Evolutionary conservation across 2,113 vertebrate species (phyloP).

Genomic region (Proteles cristata): DNA sequence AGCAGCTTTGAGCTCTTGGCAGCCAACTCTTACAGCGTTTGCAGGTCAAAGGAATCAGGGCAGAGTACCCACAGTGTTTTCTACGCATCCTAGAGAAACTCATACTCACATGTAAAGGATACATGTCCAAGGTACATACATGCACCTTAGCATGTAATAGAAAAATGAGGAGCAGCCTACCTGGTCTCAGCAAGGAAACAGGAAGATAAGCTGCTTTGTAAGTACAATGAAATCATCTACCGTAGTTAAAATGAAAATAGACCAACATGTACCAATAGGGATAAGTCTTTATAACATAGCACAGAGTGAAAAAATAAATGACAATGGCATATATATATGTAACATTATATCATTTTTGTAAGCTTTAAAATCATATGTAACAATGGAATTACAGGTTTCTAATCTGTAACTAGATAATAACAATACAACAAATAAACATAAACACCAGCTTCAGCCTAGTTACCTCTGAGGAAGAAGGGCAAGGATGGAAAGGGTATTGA

Average conservation of each 20-base stretch:
- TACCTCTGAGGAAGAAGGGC: neutral
- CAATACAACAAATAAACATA: neutral
- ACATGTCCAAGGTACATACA: neutral
- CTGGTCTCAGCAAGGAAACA: neutral
- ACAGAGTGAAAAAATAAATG: constrained; percentile 2
- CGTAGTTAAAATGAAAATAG: neutral
- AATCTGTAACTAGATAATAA: neutral
- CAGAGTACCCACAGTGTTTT: neutral
- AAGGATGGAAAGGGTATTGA: neutral
- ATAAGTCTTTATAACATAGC: neutral
- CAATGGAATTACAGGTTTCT: neutral
- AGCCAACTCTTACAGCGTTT: neutral
- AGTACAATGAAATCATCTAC: constrained; percentile 20
- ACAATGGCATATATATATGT: neutral
- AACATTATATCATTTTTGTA: neutral
- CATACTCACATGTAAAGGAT: neutral
- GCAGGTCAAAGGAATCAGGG: neutral
- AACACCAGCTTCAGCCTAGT: neutral
- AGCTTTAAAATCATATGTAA: neutral
- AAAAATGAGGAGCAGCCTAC: neutral
- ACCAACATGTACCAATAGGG: neutral
- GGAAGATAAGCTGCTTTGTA: neutral
- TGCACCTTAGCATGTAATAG: neutral
- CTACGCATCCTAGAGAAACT: neutral
- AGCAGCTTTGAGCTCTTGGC: neutral